phyloP scores from a whole-genome alignment of 2,797 vertebrate genomes.

The Nothura maculosa region DNA sequence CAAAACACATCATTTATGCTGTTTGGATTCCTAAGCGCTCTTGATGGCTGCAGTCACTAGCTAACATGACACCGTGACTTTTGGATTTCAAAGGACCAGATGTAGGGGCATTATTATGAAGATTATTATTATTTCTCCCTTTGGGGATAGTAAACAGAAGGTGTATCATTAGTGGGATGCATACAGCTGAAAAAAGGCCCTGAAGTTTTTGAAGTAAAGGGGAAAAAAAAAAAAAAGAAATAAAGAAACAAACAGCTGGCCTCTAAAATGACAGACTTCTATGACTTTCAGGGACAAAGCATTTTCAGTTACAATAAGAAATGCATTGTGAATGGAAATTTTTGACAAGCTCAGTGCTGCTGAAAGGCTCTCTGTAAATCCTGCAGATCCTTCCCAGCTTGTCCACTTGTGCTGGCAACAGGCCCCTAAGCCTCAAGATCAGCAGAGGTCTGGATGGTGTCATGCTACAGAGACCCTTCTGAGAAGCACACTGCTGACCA shows the following conservation, averaged over 20 bases:
- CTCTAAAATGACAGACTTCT: background rate
- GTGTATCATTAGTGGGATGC: constrained; percentile 17
- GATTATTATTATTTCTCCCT: background rate
- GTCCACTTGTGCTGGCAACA: background rate
- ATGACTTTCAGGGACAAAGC: background rate
- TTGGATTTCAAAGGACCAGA: constrained; percentile 63
- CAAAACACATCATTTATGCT: background rate
- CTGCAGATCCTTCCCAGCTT: background rate
- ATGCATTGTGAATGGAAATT: background rate
- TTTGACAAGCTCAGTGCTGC: background rate
- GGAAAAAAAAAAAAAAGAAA: rapidly evolving
- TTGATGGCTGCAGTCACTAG: background rate
- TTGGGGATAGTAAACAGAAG: constrained; percentile 59
- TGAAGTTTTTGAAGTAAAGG: background rate
- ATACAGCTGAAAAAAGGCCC: constrained; percentile 6
- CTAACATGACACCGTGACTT: constrained; percentile 23
- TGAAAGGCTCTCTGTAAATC: background rate
- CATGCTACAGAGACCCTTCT: background rate
- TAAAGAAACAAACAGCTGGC: constrained; percentile 14
- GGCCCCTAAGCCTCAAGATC: background rate
- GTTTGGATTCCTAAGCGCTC: constrained; percentile 22
- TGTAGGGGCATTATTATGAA: constrained; percentile 35
- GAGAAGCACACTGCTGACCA: background rate
- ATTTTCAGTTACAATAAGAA: background rate
- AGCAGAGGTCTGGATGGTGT: background rate